Conservation (phyloP, 2,888 invertebrate genomes). For the Clivina fossor region DNA sequence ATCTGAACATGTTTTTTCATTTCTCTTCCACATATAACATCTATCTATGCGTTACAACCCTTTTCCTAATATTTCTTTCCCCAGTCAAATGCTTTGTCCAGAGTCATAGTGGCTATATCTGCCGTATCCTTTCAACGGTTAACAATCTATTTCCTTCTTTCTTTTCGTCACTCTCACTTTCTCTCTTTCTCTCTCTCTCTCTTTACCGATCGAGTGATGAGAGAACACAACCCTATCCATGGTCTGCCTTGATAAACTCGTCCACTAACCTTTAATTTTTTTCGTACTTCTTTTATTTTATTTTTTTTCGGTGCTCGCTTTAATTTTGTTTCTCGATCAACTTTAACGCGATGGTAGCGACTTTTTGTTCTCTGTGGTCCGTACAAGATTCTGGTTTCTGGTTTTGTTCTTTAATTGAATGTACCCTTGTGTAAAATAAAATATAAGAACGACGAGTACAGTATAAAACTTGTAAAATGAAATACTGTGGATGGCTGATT, state of each 20-base stretch:
- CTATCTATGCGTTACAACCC: conserved; percentile 14
- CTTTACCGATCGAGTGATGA: conserved; percentile 15
- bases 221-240: conserved; percentile 6
- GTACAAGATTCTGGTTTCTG: conserved; percentile 5
- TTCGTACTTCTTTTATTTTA: conserved; percentile 16
- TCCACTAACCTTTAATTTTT: conserved; percentile 9
- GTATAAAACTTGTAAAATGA: too few species aligned
- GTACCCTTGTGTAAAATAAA: not conserved
- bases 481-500: too few species aligned
- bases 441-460: conserved; percentile 14
- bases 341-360: too few species aligned
- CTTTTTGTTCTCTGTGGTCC: too few species aligned
- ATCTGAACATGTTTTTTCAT: conserved; percentile 13
- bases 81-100: conserved; percentile 25
- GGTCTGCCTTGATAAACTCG: conserved; percentile 14
- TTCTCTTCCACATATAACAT: conserved; percentile 18
- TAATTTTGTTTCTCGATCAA: too few species aligned
- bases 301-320: too few species aligned
- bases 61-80: conserved; percentile 23
- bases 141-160: conserved; percentile 2
- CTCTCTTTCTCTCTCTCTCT: conserved; percentile 6
- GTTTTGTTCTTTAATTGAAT: conserved; percentile 16
- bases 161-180: conserved; percentile 7
- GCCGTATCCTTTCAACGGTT: conserved; percentile 5
- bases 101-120: too few species aligned